Percentiles rank a stretch among this genome's conserved stretches.
Evolutionary conservation across 2,797 vertebrate genomes (phyloP).

Genomic region (Anisognathus igniventris): DNA sequence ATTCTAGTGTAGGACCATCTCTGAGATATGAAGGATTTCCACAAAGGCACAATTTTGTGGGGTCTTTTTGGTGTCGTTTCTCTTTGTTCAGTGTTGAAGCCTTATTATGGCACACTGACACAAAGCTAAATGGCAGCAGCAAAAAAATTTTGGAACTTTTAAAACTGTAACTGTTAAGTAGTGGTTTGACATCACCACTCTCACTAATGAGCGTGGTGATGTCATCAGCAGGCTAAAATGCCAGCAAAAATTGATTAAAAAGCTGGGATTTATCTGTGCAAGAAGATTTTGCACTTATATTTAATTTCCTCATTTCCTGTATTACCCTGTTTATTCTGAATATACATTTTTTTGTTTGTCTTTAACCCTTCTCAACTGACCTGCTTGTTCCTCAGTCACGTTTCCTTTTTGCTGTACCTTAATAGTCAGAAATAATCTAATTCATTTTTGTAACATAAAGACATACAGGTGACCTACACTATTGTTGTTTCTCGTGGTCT

Average conservation of each 20-base stretch:
- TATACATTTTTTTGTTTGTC: neutral
- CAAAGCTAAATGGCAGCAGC: constrained; percentile 44
- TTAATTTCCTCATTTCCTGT: neutral
- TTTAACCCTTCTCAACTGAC: neutral
- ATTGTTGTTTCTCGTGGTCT: neutral
- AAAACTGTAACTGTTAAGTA: constrained; percentile 4
- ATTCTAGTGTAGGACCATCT: neutral
- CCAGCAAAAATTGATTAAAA: constrained; percentile 29
- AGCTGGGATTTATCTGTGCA: constrained; percentile 18
- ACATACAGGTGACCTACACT: neutral
- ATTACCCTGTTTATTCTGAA: neutral
- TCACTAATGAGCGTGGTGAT: constrained; percentile 12
- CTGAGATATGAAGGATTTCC: neutral
- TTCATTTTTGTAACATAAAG: neutral
- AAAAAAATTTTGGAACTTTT: constrained; percentile 39
- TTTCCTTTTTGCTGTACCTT: neutral
- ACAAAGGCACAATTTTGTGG: neutral
- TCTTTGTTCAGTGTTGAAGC: constrained; percentile 40
- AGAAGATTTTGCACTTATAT: constrained; percentile 4
- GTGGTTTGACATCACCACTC: neutral
- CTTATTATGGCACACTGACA: constrained; percentile 6
- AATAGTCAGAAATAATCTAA: neutral
- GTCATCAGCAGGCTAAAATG: constrained; percentile 31
- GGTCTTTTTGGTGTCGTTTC: neutral
- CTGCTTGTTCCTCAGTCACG: neutral